Base-by-base conservation (phyloP, 2,113 vertebrate species). In the Periophthalmodon schlosseri region DNA sequence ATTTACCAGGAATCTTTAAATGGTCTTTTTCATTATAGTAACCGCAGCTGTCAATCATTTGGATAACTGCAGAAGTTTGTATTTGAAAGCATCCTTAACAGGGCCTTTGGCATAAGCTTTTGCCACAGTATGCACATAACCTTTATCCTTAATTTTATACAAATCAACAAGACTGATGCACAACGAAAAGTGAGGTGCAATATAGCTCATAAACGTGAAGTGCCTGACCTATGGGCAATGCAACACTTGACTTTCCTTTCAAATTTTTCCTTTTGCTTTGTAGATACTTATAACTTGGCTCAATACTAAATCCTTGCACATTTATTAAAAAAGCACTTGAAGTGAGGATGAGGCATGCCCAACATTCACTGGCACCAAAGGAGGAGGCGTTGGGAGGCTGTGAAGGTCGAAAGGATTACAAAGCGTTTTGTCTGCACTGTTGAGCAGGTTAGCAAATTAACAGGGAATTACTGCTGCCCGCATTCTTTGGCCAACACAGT, bases 361-460 rank as follows among this genome's bases (percentile, higher is more conserved):
- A 33, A 24, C 64, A 72, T 73, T 73, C 77, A 69, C 79, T 57
- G 21, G 68, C 74, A 76, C 76, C 71, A 69, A 74, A 73, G 80
- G 66, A 65, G 86, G 69, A 28, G 65, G 57, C 52, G 74, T 73
- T 75, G 70, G 57, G 74, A 16, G 56, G n/a, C 76, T 72, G 81
- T 73, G 81, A 82, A 79, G 70, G 80, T 79, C 61, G 72, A 78
- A 77, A 20, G 83, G 76, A 89, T 86, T 86, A 86, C 78, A 80
- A 65, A 79, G 80, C 66, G 46, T 82, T 88, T 79, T 79, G 85
- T 91, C 84, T 90, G 85, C 88, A 81, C 86, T 87, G 88, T 85
- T 90, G 87, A 91, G 85, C 86, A 89, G 88, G 89, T 93, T 93
- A 89, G 87, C 86, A 89, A 91, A 93, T 93, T 92, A 93, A 93